Evolutionary conservation across 2,113 vertebrate species (phyloP), one percentile per base, ranked within the genome.

Genomic region (Hypanus sabinus): DNA sequence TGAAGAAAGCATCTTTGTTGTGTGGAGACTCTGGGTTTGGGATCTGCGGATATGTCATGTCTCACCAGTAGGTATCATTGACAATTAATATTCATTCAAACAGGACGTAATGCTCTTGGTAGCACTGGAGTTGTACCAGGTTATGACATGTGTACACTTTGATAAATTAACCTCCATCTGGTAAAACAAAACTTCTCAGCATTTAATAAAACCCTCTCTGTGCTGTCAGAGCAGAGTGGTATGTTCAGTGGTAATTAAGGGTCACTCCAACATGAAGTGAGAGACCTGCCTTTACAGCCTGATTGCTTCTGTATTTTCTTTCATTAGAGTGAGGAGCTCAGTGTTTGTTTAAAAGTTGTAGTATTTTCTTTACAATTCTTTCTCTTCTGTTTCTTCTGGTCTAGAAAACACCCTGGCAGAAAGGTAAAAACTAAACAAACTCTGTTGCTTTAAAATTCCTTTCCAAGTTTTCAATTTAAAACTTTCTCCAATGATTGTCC

Each of bases 101-200:
- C 12, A n/a, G 33, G 85, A 90, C 14, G 5, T 33, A 18, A 33
- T 65, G 60, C 85, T 90, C 60, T 3, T 65, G 30, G 85, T 55
- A 88, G 60, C 83, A n/a, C 60, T 88, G 27, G 83, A 18, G 83
- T 65, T 65, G 30, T 33, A n/a, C n/a, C 38, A 60, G 85, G 60
- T 90, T 65, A 88, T 65, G 60, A 88, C 85, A 88, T 33, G 85
- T 33, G 30, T 65, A 60, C 85, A 90, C 85, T 90, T 73, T 90
- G 85, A 33, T 68, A 90, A 90, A 90, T 90, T 65, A 90, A 90
- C 85, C 85, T 90, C 85, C 85, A 90, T 90, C 85, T 90, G 85
- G 60, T 90, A n/a, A 65, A 90, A 65, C 30, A 30, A 65, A 90
- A 65, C 14, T 65, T n/a, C 22, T 90, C 60, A 65, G 33, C 7